Conservation (phyloP, 2,797 vertebrate species). For the Picus viridis region DNA sequence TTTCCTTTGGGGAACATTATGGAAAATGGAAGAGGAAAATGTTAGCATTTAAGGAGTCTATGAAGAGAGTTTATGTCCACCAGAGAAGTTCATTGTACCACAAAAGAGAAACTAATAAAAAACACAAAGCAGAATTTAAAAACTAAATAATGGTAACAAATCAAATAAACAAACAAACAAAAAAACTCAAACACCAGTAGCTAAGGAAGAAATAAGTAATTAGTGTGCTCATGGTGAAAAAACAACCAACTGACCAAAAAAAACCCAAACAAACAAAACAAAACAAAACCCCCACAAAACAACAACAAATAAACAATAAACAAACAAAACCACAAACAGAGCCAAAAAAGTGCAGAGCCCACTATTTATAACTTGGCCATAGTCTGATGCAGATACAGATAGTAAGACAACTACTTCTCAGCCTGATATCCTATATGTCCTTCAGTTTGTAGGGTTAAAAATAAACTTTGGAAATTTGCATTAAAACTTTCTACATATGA, state of each 20-base stretch:
- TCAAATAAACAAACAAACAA: not conserved
- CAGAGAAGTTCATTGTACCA: not conserved
- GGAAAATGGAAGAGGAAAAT: not conserved
- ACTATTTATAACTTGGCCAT: not conserved
- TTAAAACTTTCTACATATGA: not conserved
- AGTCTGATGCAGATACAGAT: not conserved
- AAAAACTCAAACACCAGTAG: not conserved
- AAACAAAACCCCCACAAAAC: no score
- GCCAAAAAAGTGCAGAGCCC: not conserved
- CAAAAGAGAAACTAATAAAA: not conserved
- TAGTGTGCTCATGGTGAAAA: not conserved
- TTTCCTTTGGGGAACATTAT: not conserved
- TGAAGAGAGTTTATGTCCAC: not conserved
- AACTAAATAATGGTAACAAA: not conserved
- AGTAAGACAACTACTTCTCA: not conserved
- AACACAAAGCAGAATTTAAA: not conserved
- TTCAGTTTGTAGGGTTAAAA: not conserved
- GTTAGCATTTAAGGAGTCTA: not conserved
- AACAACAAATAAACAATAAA: no score
- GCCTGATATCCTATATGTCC: not conserved
- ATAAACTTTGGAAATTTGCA: not conserved
- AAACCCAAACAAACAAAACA: no score
- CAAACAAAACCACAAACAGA: no score
- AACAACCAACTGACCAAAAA: not conserved
- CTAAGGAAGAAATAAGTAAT: not conserved